Evolutionary conservation across 2,888 invertebrate species (phyloP).

Genomic region (Xylota segnis): DNA sequence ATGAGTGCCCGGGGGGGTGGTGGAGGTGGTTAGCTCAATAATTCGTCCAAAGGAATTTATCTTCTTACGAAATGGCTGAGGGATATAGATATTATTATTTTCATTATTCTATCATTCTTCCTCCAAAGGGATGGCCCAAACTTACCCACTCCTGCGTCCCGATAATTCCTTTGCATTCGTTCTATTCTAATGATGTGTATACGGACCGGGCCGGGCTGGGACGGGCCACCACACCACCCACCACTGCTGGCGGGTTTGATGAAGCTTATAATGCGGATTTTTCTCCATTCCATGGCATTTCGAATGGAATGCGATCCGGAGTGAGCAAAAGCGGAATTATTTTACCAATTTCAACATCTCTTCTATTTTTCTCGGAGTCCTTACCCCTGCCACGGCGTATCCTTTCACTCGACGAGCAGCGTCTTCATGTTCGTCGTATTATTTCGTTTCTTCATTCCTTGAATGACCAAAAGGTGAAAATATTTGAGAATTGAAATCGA

Average conservation of each 20-base stretch:
- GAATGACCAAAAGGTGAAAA: constrained; percentile 71
- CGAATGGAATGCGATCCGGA: constrained; percentile 62
- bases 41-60: constrained; percentile 54
- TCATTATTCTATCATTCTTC: constrained; percentile 57
- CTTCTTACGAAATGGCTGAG: constrained; percentile 35
- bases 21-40: constrained; percentile 46
- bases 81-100: constrained; percentile 55
- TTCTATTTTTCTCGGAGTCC: constrained; percentile 10
- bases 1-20: background rate
- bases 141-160: background rate
- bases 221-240: constrained; percentile 13
- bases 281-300: constrained; percentile 67
- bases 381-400: background rate
- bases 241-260: constrained; percentile 41
- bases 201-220: constrained; percentile 23
- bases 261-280: constrained; percentile 74
- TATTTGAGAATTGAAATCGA: constrained; percentile 73
- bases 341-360: constrained; percentile 68
- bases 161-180: constrained; percentile 37
- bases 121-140: constrained; percentile 7
- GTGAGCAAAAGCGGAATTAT: constrained; percentile 68
- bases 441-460: constrained; percentile 20
- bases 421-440: constrained; percentile 50
- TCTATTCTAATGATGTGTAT: constrained; percentile 61
- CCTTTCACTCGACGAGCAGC: background rate